A percentile compares a stretch with the other conserved stretches of the same genome.
These are phyloP conservation scores for Chionomys nivalis DNA, from an alignment of 2,113 vertebrate genomes.

Conservation along the genomic window DNA sequence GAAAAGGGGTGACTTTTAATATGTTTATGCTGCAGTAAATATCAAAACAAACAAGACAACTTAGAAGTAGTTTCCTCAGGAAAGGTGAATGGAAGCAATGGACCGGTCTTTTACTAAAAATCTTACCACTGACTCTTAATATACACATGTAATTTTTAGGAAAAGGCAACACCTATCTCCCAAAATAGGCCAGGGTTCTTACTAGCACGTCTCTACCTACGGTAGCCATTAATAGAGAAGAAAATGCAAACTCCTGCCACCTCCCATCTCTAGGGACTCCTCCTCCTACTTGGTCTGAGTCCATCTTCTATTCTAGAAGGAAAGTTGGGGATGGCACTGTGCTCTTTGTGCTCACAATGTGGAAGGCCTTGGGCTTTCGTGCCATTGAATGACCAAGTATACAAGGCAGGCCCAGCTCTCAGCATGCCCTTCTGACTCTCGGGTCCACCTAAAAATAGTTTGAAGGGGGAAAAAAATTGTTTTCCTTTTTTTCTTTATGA, in stretches of 20 bases:
- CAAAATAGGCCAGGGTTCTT: not conserved
- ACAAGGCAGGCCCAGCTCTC: not conserved
- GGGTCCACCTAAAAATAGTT: not conserved
- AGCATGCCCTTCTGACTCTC: not conserved
- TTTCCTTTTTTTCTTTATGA: too few relatives aligned
- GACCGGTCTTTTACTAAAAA: not conserved
- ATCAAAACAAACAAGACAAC: not conserved
- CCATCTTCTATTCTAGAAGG: not conserved
- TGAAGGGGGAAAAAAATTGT: too few relatives aligned
- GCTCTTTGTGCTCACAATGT: not conserved
- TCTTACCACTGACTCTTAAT: not conserved
- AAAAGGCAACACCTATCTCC: not conserved
- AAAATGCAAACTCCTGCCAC: not conserved
- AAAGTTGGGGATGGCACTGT: not conserved
- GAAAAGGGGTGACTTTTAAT: not conserved
- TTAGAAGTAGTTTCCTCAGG: not conserved
- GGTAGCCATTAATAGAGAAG: too few relatives aligned
- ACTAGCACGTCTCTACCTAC: fast-evolving
- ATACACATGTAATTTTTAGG: not conserved
- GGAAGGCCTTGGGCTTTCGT: not conserved
- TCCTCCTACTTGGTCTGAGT: not conserved
- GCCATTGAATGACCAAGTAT: not conserved
- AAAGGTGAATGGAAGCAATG: not conserved
- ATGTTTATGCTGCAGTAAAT: not conserved
- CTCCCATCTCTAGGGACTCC: not conserved